Conservation (phyloP, 2,797 vertebrate genomes). For the Tinamus major region DNA sequence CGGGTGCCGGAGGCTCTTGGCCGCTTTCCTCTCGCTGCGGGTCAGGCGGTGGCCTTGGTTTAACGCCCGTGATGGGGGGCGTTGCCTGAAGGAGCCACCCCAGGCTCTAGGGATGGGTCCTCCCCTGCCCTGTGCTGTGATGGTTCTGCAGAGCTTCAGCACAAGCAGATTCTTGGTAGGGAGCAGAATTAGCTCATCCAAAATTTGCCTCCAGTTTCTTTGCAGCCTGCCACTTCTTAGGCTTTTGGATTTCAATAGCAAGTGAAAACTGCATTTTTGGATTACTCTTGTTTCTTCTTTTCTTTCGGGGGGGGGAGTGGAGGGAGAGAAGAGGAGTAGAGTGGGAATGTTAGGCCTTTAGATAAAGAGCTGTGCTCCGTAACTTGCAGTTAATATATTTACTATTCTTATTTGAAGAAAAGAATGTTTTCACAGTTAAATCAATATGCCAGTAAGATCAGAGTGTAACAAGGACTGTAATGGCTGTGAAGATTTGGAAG, state of each 20-base stretch:
- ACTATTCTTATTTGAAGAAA: conserved; percentile 56
- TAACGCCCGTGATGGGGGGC: not conserved
- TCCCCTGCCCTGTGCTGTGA: not conserved
- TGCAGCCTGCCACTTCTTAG: not conserved
- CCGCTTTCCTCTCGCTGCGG: fast-evolving
- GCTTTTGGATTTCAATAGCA: not conserved
- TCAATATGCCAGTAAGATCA: conserved; percentile 63
- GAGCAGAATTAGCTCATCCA: not conserved
- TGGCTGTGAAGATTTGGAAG: conserved; percentile 66
- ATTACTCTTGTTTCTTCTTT: not conserved
- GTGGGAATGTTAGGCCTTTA: not conserved
- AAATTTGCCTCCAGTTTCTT: not conserved
- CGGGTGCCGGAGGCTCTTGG: not conserved
- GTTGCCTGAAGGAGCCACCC: fast-evolving
- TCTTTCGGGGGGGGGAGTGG: not conserved
- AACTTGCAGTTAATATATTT: conserved; percentile 46
- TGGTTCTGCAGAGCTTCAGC: not conserved
- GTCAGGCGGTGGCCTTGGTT: not conserved
- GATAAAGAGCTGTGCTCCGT: conserved; percentile 27
- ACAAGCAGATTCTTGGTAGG: not conserved
- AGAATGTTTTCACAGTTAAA: conserved; percentile 60
- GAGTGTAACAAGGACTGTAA: conserved; percentile 61
- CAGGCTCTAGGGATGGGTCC: not conserved
- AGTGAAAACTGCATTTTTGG: not conserved
- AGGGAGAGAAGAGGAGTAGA: too few species aligned